phyloP scores from a whole-genome alignment of 2,888 invertebrate species.

The Catocala sponsa region DNA sequence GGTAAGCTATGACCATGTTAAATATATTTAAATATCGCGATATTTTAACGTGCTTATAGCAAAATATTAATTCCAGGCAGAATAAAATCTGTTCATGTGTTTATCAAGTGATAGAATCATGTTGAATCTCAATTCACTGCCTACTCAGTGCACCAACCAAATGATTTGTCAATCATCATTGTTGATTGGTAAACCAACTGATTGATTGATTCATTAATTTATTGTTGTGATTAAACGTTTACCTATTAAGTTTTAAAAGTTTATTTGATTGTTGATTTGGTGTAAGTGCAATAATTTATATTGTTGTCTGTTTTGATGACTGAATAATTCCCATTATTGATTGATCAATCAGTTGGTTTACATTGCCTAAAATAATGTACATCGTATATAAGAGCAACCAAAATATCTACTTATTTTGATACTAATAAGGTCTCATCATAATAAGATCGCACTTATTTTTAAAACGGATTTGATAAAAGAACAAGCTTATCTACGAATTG shows the following conservation, averaged over 20 bases:
- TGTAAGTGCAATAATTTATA: conserved; percentile 8
- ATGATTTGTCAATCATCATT: conserved; percentile 11
- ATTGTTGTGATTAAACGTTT: conserved; percentile 2
- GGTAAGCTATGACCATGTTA: too few species aligned
- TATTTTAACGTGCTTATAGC: too few species aligned
- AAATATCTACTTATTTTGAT: conserved; percentile 2
- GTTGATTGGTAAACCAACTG: conserved; percentile 10
- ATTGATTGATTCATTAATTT: conserved; percentile 6
- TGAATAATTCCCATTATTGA: conserved; percentile 10
- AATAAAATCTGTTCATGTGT: too few species aligned
- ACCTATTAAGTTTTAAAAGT: conserved; percentile 1
- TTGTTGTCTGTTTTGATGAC: conserved; percentile 2
- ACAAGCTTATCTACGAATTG: not conserved
- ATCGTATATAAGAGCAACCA: not conserved
- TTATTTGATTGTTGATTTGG: conserved; percentile 1
- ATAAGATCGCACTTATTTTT: conserved; percentile 30
- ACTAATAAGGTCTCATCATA: conserved; percentile 14
- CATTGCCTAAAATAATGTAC: not conserved
- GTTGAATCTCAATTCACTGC: too few species aligned
- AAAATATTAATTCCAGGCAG: too few species aligned
- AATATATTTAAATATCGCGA: too few species aligned
- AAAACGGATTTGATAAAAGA: conserved; percentile 7
- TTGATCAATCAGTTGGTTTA: conserved; percentile 12
- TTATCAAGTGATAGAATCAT: too few species aligned
- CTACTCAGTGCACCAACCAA: too few species aligned